Conservation (phyloP, 2,888 invertebrate species). For the Apamea epomidion region DNA sequence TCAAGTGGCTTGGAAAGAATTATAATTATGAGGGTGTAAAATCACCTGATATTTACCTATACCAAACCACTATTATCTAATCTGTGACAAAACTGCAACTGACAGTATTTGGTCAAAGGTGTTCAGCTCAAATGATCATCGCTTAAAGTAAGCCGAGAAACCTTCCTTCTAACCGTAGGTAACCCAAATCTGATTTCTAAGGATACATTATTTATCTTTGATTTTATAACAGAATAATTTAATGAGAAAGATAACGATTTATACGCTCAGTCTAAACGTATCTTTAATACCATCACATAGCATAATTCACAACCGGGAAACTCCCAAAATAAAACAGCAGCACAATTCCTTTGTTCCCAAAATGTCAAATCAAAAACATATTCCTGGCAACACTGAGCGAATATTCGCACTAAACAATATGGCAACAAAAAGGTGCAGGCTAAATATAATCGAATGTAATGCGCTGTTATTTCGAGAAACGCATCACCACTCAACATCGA, state of each 20-base stretch:
- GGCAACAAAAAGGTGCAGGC: conserved; percentile 44
- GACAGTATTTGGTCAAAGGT: not conserved
- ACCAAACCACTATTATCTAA: too few relatives aligned
- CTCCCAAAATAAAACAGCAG: conserved; percentile 27
- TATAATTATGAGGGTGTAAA: too few relatives aligned
- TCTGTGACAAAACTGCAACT: not conserved
- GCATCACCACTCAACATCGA: conserved; percentile 67
- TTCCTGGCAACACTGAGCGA: conserved; percentile 33
- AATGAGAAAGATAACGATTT: too few relatives aligned
- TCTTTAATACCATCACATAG: not conserved
- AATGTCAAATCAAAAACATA: conserved; percentile 23
- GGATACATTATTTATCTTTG: too few relatives aligned
- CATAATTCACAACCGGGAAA: conserved; percentile 27
- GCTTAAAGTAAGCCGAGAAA: too few relatives aligned
- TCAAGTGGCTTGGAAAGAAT: too few relatives aligned
- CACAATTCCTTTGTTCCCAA: conserved; percentile 31
- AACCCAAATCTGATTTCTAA: too few relatives aligned
- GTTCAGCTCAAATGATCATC: not conserved
- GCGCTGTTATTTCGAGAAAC: conserved; percentile 60
- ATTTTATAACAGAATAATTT: too few relatives aligned
- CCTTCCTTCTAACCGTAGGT: too few relatives aligned
- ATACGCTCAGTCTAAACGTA: not conserved
- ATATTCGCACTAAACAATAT: conserved; percentile 55
- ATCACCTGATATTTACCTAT: too few relatives aligned
- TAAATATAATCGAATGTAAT: conserved; percentile 59